Percentiles rank a stretch among this genome's conserved stretches.
phyloP scores from a whole-genome alignment of 1,140 invertebrate genomes.

The Anoplolepis gracilipes region DNA sequence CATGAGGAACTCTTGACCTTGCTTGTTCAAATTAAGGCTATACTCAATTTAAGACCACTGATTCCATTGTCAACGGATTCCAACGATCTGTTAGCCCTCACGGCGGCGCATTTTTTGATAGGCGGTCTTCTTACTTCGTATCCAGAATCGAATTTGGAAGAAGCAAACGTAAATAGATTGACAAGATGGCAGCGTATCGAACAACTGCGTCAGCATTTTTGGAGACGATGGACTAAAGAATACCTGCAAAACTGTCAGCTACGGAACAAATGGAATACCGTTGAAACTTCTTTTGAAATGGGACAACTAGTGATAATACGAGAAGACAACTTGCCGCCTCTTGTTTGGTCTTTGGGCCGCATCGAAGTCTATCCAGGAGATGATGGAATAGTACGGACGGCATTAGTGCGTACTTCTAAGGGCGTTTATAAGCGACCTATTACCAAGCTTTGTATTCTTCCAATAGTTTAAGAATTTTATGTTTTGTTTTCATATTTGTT shows the following conservation, averaged over 20 bases:
- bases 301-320: neutral
- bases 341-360: neutral
- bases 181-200: neutral
- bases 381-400: neutral
- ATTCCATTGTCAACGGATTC: neutral
- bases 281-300: neutral
- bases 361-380: neutral
- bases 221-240: neutral
- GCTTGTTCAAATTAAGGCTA: neutral
- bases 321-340: neutral
- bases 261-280: neutral
- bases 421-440: neutral
- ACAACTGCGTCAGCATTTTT: slow-evolving; percentile 10
- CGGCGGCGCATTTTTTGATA: neutral
- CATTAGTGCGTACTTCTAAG: neutral
- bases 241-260: neutral
- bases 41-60: neutral
- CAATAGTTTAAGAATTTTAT: neutral
- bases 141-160: neutral
- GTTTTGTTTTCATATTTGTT: too few relatives aligned
- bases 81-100: neutral
- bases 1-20: neutral
- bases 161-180: neutral
- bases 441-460: neutral
- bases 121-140: neutral